Evolutionary conservation across 2,797 vertebrate species (phyloP).

Genomic region (Sebastes diploproa): DNA sequence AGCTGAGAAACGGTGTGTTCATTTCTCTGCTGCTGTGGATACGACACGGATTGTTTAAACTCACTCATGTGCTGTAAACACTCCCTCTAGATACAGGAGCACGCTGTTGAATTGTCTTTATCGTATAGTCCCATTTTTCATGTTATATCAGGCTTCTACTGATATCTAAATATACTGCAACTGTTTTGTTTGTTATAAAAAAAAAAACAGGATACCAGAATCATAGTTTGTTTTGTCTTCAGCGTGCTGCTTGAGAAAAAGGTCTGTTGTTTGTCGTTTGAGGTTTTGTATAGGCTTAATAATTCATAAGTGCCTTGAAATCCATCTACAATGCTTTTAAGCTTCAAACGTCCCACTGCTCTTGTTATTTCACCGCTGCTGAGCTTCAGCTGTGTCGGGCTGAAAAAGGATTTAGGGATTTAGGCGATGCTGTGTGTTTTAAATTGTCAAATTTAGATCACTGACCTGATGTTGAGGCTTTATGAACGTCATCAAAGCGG

Average conservation of each 20-base stretch:
- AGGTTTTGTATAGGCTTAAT: constrained; percentile 24
- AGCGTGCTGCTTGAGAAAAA: not conserved
- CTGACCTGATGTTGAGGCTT: not conserved
- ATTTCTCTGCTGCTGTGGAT: constrained; percentile 9
- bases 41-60: constrained; percentile 29
- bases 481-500: not conserved
- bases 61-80: constrained; percentile 32
- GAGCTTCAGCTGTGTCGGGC: not conserved
- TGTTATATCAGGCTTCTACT: not conserved
- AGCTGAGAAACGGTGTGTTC: not conserved
- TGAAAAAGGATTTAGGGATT: not conserved
- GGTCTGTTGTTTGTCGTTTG: not conserved
- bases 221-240: not conserved
- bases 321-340: constrained; percentile 18
- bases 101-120: not conserved
- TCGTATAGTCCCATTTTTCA: constrained; percentile 18
- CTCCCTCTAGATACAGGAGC: constrained; percentile 7
- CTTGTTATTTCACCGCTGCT: not conserved
- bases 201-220: not conserved
- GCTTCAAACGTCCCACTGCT: constrained; percentile 8
- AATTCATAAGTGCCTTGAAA: constrained; percentile 36
- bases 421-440: not conserved
- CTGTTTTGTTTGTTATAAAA: not conserved
- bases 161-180: not conserved
- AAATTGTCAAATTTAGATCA: not conserved